phyloP scores from a whole-genome alignment of 1,140 invertebrate genomes.

The Drosophila micromelanica region DNA sequence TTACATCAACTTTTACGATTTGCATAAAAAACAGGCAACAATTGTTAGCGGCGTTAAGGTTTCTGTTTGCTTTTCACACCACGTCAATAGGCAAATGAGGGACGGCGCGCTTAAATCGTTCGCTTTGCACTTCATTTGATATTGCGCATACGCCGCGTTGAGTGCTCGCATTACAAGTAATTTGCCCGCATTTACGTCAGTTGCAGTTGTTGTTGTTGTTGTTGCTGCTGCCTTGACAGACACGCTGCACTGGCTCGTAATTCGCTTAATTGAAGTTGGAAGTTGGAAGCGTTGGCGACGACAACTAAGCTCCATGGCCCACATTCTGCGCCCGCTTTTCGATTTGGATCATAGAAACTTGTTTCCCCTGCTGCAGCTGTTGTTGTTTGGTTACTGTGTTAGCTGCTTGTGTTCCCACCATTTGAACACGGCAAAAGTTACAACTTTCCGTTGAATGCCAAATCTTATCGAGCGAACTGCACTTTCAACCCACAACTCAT shows the following conservation, averaged over 20 bases:
- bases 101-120: slow-evolving; percentile 39
- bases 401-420: slow-evolving; percentile 19
- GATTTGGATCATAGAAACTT: slow-evolving; percentile 27
- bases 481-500: slow-evolving; percentile 34
- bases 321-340: slow-evolving; percentile 41
- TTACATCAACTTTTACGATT: slow-evolving; percentile 67
- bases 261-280: slow-evolving; percentile 50
- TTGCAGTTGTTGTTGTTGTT: slow-evolving; percentile 22
- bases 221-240: slow-evolving; percentile 31
- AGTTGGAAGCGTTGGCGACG: slow-evolving; percentile 18
- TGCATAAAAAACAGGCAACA: slow-evolving; percentile 42
- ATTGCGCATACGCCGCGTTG: slow-evolving; percentile 68
- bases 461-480: slow-evolving; percentile 22
- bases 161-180: slow-evolving; percentile 21
- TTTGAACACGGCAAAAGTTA: slow-evolving; percentile 7
- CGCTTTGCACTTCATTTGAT: slow-evolving; percentile 51
- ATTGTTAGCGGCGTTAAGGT: slow-evolving; percentile 33
- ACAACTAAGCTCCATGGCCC: slow-evolving; percentile 27
- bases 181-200: slow-evolving; percentile 32
- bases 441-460: slow-evolving; percentile 1
- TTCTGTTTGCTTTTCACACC: slow-evolving; percentile 30
- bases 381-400: slow-evolving; percentile 33
- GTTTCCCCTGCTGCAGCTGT: slow-evolving; percentile 31
- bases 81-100: slow-evolving; percentile 22
- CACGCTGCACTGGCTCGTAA: slow-evolving; percentile 34